Conservation (phyloP, 1,140 invertebrate species). For the Cecropterus lyciades region DNA sequence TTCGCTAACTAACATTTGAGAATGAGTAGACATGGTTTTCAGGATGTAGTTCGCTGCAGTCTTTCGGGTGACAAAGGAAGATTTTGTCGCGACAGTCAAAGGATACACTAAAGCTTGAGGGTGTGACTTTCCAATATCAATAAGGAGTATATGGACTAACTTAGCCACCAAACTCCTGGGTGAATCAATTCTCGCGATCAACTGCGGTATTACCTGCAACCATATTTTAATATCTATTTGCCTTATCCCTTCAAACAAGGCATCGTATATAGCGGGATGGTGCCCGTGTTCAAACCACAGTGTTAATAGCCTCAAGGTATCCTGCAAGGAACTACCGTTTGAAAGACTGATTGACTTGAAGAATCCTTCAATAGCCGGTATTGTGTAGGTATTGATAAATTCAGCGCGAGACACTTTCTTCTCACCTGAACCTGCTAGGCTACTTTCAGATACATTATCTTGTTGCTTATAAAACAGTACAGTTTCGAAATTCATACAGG, state of each 20-base stretch:
- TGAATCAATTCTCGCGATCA: slow-evolving; percentile 99
- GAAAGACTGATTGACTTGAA: slow-evolving; percentile 97
- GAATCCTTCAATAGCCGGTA: slow-evolving; percentile 98
- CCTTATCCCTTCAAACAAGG: slow-evolving; percentile 95
- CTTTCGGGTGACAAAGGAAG: slow-evolving; percentile 91
- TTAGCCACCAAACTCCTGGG: slow-evolving; percentile 93
- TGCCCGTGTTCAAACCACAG: slow-evolving; percentile 98
- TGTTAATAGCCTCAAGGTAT: slow-evolving; percentile 96
- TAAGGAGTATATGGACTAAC: slow-evolving; percentile 96
- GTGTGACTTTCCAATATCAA: slow-evolving; percentile 96
- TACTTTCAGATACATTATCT: slow-evolving; percentile 65
- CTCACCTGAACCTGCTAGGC: slow-evolving; percentile 62
- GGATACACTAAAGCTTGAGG: slow-evolving; percentile 98
- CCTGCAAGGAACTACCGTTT: slow-evolving; percentile 97
- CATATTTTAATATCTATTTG: slow-evolving; percentile 98
- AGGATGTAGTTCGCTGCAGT: slow-evolving; percentile 97
- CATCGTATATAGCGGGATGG: slow-evolving; percentile 95
- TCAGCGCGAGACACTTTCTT: slow-evolving; percentile 71
- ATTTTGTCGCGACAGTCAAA: slow-evolving; percentile 98
- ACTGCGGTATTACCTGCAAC: slow-evolving; percentile 99
- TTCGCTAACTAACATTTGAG: slow-evolving; percentile 96
- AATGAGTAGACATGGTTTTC: slow-evolving; percentile 97
- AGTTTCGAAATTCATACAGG: slow-evolving; percentile 99
- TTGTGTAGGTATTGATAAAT: slow-evolving; percentile 93
- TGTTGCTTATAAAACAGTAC: slow-evolving; percentile 95